Evolutionary conservation across 2,797 vertebrate genomes (phyloP).

Genomic region (Ceryle rudis): DNA sequence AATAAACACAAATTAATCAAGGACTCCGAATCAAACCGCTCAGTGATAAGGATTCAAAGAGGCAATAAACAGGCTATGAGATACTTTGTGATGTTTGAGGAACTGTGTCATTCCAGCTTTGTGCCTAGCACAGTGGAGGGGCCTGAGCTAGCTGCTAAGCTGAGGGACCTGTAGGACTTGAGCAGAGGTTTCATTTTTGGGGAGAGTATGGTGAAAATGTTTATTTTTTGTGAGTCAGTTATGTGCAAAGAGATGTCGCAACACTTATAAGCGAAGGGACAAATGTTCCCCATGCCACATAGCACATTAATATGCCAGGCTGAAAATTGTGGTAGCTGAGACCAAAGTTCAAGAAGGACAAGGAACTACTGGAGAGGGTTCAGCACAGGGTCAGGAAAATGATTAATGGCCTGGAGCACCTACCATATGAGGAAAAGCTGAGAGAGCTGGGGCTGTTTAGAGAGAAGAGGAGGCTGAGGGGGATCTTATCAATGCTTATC

Average conservation of each 20-base stretch:
- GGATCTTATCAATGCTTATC: too few species aligned
- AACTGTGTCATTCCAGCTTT: background rate
- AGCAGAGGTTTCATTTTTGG: background rate
- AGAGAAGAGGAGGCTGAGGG: too few species aligned
- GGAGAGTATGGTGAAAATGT: background rate
- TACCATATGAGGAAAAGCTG: too few species aligned
- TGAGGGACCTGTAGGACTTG: background rate
- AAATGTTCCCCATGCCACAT: accelerated
- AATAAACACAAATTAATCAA: slow-evolving; percentile 66
- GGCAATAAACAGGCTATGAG: slow-evolving; percentile 37
- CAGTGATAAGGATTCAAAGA: slow-evolving; percentile 45
- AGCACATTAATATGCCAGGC: background rate
- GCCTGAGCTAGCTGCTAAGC: background rate
- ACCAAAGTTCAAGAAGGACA: background rate
- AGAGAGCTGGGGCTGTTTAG: too few species aligned
- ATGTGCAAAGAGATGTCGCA: background rate
- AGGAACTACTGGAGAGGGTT: too few species aligned
- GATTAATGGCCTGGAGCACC: too few species aligned
- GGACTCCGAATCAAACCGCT: background rate
- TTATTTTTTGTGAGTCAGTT: background rate
- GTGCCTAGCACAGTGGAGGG: background rate
- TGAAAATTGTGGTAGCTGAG: background rate
- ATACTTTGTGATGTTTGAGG: background rate
- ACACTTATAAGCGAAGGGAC: background rate
- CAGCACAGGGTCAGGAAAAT: too few species aligned